Evolutionary conservation across 1,140 invertebrate genomes (phyloP), one percentile per base, ranked within the genome.

Genomic region (Drosophila tani): DNA sequence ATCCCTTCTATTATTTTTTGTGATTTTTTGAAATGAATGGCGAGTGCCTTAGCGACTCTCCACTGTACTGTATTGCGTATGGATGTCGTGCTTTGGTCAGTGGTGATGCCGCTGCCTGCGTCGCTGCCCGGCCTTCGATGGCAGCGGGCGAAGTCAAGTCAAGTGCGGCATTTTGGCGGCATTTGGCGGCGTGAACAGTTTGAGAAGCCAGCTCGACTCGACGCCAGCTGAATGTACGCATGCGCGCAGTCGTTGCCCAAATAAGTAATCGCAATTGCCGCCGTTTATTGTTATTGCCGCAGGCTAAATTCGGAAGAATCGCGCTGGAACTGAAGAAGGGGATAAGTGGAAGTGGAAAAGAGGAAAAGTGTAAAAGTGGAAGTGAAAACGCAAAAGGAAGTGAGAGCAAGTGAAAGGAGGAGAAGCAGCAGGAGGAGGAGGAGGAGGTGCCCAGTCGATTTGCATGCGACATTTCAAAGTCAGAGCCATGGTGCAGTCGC

Each of bases 401-500:
- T 49, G 35, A 45, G 19, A 29, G 19, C 19, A 4, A 38, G 32
- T 24, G 9, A 27, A 49, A 15, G 7, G 21, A 47, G 11, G 9
- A 11, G 27, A 7, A 40, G 17, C 17, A 64, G 57, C 17, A 41
- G 57, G 12, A 38, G 70, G 45, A 55, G 70, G 45, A 55, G 32
- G 27, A 38, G 12, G 35, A 50, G 19, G 8, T 5, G 29, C 35
- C 60, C 43, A 38, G 21, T 29, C 59, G 47, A 58, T 84, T 77
- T 84, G 85, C 82, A 90, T 84, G 81, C 81, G 85, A 87, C 84
- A 87, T 84, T 87, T 87, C 85, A 90, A 88, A 88, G 81, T 88
- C 85, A 86, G 71, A 90, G 74, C 70, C 78, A 88, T 92, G 88
- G 91, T 92, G 66, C 88, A 92, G 76, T 83, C 91, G 51, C 67